Evolutionary conservation across 2,797 vertebrate genomes (phyloP).

Genomic region (Varecia variegata): DNA sequence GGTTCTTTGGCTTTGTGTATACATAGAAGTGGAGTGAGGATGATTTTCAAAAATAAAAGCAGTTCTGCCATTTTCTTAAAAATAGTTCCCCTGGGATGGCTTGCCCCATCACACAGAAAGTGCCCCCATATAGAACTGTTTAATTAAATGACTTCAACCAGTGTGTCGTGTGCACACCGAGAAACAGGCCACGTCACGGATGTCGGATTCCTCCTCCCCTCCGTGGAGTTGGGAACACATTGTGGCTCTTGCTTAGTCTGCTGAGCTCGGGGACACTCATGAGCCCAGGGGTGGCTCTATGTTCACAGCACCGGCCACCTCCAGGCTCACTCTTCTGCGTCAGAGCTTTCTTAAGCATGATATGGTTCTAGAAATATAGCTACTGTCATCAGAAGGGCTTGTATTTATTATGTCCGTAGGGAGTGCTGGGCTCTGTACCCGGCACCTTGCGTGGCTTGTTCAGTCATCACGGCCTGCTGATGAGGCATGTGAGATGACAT

Average conservation of each 20-base stretch:
- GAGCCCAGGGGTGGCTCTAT: background rate
- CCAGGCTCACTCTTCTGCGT: background rate
- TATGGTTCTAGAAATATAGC: background rate
- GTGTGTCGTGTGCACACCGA: rapidly evolving
- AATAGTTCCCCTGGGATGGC: background rate
- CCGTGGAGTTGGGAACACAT: background rate
- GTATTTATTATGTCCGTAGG: background rate
- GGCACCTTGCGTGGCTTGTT: background rate
- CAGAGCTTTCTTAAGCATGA: background rate
- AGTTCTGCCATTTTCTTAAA: background rate
- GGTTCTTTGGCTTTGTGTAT: background rate
- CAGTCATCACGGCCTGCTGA: no score
- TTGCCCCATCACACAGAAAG: background rate
- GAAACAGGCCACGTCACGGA: rapidly evolving
- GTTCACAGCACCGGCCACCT: rapidly evolving
- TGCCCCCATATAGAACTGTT: background rate
- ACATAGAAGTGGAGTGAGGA: background rate
- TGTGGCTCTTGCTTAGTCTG: background rate
- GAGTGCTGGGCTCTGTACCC: background rate
- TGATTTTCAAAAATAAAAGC: background rate
- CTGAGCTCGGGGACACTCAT: background rate
- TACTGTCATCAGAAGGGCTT: background rate
- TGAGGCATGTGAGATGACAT: rapidly evolving
- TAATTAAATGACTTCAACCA: background rate
- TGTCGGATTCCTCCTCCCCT: background rate